A percentile compares a stretch with the other conserved stretches of the same genome.
Evolutionary conservation across 2,797 vertebrate genomes (phyloP).

Genomic region (Coendou prehensilis): DNA sequence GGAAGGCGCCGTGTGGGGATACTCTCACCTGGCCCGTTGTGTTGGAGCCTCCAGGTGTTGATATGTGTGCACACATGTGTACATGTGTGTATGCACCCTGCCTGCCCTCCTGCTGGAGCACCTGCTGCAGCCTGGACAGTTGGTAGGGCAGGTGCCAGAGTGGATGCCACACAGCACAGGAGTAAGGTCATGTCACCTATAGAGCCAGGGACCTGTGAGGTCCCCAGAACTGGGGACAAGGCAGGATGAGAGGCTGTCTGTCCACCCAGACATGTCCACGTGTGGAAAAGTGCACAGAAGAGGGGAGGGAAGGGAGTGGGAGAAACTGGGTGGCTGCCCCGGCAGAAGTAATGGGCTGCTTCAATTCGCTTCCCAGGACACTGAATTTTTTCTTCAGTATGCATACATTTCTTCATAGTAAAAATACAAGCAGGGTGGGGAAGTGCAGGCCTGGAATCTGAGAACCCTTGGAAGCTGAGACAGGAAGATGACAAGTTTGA

Average conservation of each 20-base stretch:
- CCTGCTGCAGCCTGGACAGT: neutral
- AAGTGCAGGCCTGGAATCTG: neutral
- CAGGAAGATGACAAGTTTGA: neutral
- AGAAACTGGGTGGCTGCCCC: neutral
- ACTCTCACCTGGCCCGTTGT: neutral
- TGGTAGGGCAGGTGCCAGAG: neutral
- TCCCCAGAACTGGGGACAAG: neutral
- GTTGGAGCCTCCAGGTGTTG: neutral
- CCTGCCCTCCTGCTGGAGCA: neutral
- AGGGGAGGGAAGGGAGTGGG: neutral
- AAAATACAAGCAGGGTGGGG: neutral
- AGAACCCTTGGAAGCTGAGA: neutral
- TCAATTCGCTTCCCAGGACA: neutral
- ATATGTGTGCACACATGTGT: neutral
- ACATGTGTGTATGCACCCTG: neutral
- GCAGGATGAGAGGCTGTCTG: neutral
- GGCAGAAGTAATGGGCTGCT: neutral
- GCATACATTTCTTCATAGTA: neutral
- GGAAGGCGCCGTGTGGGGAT: neutral
- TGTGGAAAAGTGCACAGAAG: neutral
- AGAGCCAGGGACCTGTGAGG: neutral
- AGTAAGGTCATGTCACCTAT: neutral
- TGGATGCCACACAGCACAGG: neutral
- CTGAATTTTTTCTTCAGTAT: neutral
- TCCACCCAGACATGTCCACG: neutral